Conservation (phyloP, 2,113 vertebrate genomes). For the Menidia beryllina region DNA sequence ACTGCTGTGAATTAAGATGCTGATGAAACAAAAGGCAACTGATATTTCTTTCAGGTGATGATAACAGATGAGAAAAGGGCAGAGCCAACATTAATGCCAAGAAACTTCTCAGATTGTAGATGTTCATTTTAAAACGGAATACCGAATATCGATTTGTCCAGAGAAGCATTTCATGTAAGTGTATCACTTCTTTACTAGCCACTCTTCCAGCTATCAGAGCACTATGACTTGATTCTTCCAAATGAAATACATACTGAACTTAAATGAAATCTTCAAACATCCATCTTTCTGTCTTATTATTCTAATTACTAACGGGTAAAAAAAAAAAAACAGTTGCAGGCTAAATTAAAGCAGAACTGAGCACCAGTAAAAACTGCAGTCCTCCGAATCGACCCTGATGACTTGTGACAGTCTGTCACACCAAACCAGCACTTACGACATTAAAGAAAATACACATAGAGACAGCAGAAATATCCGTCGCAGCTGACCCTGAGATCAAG, state of each 20-base stretch:
- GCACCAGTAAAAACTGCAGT: constrained; percentile 52
- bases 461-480: constrained; percentile 75
- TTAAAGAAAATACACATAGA: constrained; percentile 66
- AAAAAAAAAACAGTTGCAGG: constrained; percentile 25
- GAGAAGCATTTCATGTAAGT: constrained; percentile 8
- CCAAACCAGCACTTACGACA: constrained; percentile 72
- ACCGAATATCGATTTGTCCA: constrained; percentile 46
- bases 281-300: constrained; percentile 4
- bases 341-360: constrained; percentile 33
- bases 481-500: constrained; percentile 83
- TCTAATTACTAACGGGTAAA: constrained; percentile 22
- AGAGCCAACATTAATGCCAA: constrained; percentile 32
- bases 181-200: constrained; percentile 6
- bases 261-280: constrained; percentile 5
- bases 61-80: constrained; percentile 38
- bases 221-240: constrained; percentile 12
- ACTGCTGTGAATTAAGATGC: constrained; percentile 40
- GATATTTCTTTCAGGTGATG: constrained; percentile 34
- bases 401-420: constrained; percentile 77
- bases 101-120: constrained; percentile 51
- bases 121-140: constrained; percentile 32
- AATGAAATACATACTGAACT: constrained; percentile 20
- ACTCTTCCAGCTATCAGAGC: constrained; percentile 15
- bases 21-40: constrained; percentile 46
- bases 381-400: constrained; percentile 61